These are phyloP conservation scores for Sycophila sp. DNA, from an alignment of 1,140 invertebrate species.

Conservation along the genomic window DNA sequence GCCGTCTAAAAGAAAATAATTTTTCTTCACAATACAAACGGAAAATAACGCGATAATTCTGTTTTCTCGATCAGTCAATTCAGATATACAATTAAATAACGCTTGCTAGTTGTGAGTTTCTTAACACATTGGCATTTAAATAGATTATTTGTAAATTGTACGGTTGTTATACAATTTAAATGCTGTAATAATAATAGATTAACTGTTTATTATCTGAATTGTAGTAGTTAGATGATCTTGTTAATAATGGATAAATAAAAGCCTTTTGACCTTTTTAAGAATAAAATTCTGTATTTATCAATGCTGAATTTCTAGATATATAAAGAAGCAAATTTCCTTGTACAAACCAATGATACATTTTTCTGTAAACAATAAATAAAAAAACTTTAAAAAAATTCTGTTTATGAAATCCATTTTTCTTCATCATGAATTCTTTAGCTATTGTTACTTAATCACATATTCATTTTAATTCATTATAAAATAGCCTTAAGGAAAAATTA, in stretches of 20 bases:
- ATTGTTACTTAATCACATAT: too few species aligned
- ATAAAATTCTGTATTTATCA: constrained; percentile 19
- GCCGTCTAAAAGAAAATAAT: constrained; percentile 6
- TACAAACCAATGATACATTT: constrained; percentile 18
- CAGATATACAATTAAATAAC: constrained; percentile 18
- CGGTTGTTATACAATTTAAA: constrained; percentile 21
- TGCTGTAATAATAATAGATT: constrained; percentile 31
- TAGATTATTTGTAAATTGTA: constrained; percentile 34
- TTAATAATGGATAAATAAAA: constrained; percentile 26
- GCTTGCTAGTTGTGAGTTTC: neutral
- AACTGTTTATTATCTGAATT: constrained; percentile 29
- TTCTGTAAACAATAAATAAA: constrained; percentile 32
- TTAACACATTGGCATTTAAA: constrained; percentile 3
- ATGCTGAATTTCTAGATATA: neutral
- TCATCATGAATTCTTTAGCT: too few species aligned
- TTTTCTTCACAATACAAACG: constrained; percentile 11
- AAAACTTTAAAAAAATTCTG: constrained; percentile 4
- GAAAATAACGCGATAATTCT: constrained; percentile 10
- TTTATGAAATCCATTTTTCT: neutral
- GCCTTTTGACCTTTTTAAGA: constrained; percentile 11
- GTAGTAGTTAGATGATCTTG: constrained; percentile 29
- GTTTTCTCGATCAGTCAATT: constrained; percentile 25
- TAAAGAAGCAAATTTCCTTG: constrained; percentile 7
- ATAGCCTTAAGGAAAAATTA: too few species aligned
- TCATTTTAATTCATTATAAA: too few species aligned